Evolutionary conservation across 2,888 invertebrate species (phyloP), one percentile per base, ranked within the genome.

Genomic region (Clivina fossor): DNA sequence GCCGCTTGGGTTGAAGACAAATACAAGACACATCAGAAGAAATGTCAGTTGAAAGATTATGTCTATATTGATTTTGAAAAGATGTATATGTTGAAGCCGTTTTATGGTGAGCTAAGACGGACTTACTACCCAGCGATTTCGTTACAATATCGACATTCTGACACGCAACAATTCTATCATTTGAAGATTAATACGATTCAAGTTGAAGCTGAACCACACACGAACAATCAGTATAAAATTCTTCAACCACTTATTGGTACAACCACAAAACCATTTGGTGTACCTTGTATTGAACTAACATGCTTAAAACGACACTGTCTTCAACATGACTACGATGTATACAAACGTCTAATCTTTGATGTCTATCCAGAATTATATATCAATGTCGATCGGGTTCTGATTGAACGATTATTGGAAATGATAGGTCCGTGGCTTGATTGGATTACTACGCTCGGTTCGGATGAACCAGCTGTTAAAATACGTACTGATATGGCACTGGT

Each of bases 31-130:
- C 84, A 85, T 9, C 80, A 82, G 61, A 83, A 83, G 64, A 84
- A 83, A 65, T 88, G 88, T 44, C 85, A 86, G 62, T 71, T 90
- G 37, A 88, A 88, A 68, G 88, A 90, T 68, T 87, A 86, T 68
- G 81, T 90, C 5, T 75, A 90, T 77, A 85, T 90, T 51, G 90
- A 91, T 68, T 80, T 92, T 62, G 83, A 83, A 44, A 88, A 86
- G 70, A 90, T 92, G 90, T 86, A 86, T 64, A 90, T 92, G 88
- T 84, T 87, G 0, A 89, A 89, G 69, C 91, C 92, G 1, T 90
- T 90, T 72, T 89, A 86, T 66, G 89, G 90, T 0, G 87, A 88
- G 65, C 70, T 92, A 18, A 73, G 86, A 33, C 76, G 92, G 32
- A 83, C 81, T 1, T 88, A 88, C 67, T 80, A 79, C 53, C 89